Evolutionary conservation across 2,888 invertebrate species (phyloP).

Genomic region (Leptopilina drosophilae): DNA sequence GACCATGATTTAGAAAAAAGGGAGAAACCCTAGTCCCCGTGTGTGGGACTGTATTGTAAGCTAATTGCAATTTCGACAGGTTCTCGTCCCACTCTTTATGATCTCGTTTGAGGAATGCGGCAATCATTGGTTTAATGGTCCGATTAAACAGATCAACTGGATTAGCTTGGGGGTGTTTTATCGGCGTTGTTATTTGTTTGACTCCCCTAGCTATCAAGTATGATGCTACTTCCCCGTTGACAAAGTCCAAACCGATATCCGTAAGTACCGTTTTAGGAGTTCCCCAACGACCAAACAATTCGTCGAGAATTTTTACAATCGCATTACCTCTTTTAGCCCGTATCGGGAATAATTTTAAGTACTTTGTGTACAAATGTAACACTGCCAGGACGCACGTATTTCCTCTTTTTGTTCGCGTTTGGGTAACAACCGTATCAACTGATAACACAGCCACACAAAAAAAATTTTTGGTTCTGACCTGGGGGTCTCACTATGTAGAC

Average conservation of each 20-base stretch:
- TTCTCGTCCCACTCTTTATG: too few species aligned
- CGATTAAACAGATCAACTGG: neutral
- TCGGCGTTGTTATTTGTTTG: neutral
- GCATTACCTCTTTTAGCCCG: neutral
- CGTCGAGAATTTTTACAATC: neutral
- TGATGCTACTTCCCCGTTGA: neutral
- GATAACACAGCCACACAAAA: too few species aligned
- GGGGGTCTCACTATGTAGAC: too few species aligned
- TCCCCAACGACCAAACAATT: slow-evolving; percentile 18
- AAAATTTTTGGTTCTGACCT: too few species aligned
- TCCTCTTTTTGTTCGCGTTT: too few species aligned
- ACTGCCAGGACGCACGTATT: too few species aligned
- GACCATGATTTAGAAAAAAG: neutral
- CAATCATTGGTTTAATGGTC: neutral
- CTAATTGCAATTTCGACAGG: neutral
- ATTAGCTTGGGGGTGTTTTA: neutral
- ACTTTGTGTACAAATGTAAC: too few species aligned
- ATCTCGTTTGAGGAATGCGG: neutral
- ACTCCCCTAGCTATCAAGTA: neutral
- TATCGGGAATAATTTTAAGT: too few species aligned
- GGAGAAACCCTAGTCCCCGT: neutral
- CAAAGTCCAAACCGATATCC: neutral
- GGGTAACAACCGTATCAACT: too few species aligned
- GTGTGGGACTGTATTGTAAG: neutral
- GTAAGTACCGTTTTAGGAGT: neutral